phyloP scores from a whole-genome alignment of 2,113 vertebrate species.

The Thomomys bottae region DNA sequence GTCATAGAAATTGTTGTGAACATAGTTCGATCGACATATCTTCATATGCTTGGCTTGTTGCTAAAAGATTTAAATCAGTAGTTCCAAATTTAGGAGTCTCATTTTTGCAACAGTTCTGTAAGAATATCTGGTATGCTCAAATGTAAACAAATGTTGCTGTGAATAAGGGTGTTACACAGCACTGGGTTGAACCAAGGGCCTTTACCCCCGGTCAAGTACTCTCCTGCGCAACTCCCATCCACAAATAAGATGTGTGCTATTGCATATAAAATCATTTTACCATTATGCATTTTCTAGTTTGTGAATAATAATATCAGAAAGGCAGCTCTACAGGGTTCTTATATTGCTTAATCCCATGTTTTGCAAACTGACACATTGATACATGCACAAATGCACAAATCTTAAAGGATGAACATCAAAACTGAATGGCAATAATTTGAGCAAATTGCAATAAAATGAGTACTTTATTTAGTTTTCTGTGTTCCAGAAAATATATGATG shows the following conservation, averaged over 20 bases:
- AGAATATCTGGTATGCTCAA: neutral
- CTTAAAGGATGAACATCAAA: neutral
- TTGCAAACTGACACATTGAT: neutral
- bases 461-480: neutral
- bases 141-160: neutral
- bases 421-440: neutral
- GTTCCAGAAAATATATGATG: neutral
- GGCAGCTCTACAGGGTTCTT: neutral
- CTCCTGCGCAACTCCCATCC: neutral
- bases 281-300: neutral
- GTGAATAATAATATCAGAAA: neutral
- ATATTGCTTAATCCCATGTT: neutral
- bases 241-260: neutral
- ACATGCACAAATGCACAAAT: neutral
- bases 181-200: neutral
- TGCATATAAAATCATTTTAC: neutral
- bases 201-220: neutral
- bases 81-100: neutral
- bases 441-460: neutral
- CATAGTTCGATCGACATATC: neutral
- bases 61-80: constrained; percentile 16
- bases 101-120: neutral
- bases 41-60: neutral
- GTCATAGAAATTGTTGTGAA: constrained; percentile 6
- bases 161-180: neutral